Conservation (phyloP, 2,797 vertebrate species). For the Peromyscus aztecus region DNA sequence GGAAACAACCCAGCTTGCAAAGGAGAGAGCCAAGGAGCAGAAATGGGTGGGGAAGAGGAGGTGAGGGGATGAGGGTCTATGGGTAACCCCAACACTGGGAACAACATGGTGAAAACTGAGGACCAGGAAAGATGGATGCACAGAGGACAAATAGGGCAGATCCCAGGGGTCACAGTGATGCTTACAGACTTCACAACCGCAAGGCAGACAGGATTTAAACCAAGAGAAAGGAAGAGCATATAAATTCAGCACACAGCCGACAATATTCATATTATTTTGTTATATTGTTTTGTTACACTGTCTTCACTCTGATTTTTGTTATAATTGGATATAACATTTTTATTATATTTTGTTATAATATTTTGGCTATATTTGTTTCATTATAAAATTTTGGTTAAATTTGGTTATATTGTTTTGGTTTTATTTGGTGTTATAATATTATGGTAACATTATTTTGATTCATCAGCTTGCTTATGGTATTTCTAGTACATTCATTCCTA, state of each 20-base stretch:
- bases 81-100: neutral
- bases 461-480: neutral
- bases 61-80: neutral
- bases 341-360: neutral
- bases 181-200: no score
- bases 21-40: neutral
- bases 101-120: neutral
- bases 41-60: neutral
- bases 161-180: neutral
- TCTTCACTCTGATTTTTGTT: neutral
- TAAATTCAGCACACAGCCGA: neutral
- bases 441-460: neutral
- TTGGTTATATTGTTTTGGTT: neutral
- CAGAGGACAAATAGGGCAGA: neutral
- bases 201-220: neutral
- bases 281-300: neutral
- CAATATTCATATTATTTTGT: neutral
- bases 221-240: neutral
- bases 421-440: neutral
- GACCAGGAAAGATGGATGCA: neutral
- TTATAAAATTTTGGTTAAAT: no score
- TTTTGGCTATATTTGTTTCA: neutral
- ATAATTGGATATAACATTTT: neutral
- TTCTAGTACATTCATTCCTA: neutral
- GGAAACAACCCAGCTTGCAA: neutral